Conservation (phyloP, 2,797 vertebrate species). For the Lophura swinhoii region DNA sequence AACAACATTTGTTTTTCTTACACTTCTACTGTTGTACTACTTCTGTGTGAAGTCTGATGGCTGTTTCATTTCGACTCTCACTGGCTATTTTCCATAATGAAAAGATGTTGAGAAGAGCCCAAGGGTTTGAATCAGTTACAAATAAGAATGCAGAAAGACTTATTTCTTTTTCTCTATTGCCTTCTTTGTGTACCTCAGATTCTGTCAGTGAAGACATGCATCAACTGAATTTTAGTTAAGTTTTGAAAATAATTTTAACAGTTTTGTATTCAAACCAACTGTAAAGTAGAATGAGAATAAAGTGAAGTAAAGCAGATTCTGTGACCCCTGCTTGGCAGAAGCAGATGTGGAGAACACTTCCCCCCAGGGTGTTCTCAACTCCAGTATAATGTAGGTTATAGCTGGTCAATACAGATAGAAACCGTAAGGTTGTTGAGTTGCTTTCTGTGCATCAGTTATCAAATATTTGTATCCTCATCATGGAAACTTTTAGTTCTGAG, state of each 20-base stretch:
- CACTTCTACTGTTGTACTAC: not conserved
- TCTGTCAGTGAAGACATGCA: not conserved
- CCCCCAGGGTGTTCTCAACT: not conserved
- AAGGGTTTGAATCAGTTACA: not conserved
- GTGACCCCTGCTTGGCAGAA: not conserved
- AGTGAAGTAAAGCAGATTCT: not conserved
- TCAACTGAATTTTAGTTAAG: not conserved
- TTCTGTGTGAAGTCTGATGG: not conserved
- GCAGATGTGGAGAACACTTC: not conserved
- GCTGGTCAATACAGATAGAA: not conserved
- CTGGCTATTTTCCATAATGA: not conserved
- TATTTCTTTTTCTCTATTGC: not conserved
- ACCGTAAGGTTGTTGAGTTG: not conserved
- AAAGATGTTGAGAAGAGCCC: not conserved
- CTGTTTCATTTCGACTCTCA: constrained; percentile 11
- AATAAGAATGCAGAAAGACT: not conserved
- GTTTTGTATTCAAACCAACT: not conserved
- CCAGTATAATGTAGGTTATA: not conserved
- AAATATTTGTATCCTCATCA: not conserved
- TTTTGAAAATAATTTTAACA: not conserved
- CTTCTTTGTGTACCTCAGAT: not conserved
- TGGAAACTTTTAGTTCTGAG: not conserved
- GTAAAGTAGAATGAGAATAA: not conserved
- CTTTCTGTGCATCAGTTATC: not conserved
- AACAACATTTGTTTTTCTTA: not conserved